Evolutionary conservation across 1,140 invertebrate species (phyloP).

Genomic region (Pararge aegeria): DNA sequence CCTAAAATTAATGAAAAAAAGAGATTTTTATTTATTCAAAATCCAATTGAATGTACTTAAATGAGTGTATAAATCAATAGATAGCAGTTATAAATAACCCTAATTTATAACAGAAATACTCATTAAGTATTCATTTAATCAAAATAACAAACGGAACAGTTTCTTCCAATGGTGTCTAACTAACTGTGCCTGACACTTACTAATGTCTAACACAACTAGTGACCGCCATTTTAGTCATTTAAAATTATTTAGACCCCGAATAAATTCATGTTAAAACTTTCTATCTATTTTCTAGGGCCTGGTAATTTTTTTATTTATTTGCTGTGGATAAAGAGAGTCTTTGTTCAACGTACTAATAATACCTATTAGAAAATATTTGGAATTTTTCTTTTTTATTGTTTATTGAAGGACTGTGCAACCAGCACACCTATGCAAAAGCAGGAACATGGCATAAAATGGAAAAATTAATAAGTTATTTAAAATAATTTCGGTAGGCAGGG

Average conservation of each 20-base stretch:
- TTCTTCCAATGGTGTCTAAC: neutral
- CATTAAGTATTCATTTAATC: neutral
- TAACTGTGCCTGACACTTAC: neutral
- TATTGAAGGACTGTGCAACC: too few relatives aligned
- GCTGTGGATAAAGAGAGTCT: too few relatives aligned
- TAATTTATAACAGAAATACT: neutral
- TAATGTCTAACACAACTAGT: neutral
- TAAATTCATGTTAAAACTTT: neutral
- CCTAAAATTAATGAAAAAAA: too few relatives aligned
- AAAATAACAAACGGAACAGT: neutral
- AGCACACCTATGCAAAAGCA: too few relatives aligned
- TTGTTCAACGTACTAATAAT: too few relatives aligned
- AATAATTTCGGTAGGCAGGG: too few relatives aligned
- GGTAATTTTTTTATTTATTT: too few relatives aligned
- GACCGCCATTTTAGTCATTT: conserved; percentile 2
- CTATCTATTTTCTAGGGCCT: neutral
- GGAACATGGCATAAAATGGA: too few relatives aligned
- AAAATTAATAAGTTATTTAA: too few relatives aligned
- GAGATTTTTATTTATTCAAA: too few relatives aligned
- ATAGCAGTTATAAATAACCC: neutral
- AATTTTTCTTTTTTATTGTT: too few relatives aligned
- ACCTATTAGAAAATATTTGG: too few relatives aligned
- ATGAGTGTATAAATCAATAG: neutral
- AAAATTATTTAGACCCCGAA: neutral
- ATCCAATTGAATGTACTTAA: neutral